Evolutionary conservation across 1,140 invertebrate species (phyloP), one percentile per base, ranked within the genome.

Genomic region (Drosophila mauritiana): DNA sequence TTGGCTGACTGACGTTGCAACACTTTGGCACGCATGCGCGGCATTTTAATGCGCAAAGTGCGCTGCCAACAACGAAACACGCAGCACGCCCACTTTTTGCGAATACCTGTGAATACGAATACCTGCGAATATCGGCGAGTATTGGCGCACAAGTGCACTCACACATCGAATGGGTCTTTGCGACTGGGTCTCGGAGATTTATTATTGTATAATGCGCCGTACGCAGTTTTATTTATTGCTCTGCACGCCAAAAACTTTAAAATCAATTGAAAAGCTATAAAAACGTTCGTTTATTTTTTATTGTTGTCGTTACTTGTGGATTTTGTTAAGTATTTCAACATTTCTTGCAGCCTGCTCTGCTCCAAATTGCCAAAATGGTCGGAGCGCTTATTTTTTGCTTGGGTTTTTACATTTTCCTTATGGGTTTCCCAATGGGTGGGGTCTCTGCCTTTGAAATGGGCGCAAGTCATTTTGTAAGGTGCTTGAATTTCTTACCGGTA

Each of bases 251-350:
- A 75, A 69, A 78, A 77, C 63, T 77, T 77, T 62, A 76, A 86
- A 86, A 86, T 86, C 83, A 89, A 86, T 89, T 83, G 83, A 83
- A 86, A 80, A 89, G 59, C 83, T 86, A 86, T 86, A 86, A 86
- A 86, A 86, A 86, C 79, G 73, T 80, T 86, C 82, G 79, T 83
- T 83, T 79, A 86, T 76, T 89, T 88, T 67, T 82, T 82, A 61
- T 77, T 81, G 77, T 86, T 86, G 83, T 86, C 80, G 82, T 63
- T 70, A 72, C 79, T 80, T 45, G 70, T 68, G 81, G 51, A 85
- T 85, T 85, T 86, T 86, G 82, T 68, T 74, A 81, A 74, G 78
- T 88, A 86, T 86, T 86, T 86, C 83, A 83, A 86, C 82, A 86
- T 86, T 88, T 88, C 65, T 78, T 83, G 62, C 64, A 72, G 69